These are phyloP conservation scores for Malurus elegans DNA, from an alignment of 2,113 vertebrate genomes.

Conservation along the genomic window DNA sequence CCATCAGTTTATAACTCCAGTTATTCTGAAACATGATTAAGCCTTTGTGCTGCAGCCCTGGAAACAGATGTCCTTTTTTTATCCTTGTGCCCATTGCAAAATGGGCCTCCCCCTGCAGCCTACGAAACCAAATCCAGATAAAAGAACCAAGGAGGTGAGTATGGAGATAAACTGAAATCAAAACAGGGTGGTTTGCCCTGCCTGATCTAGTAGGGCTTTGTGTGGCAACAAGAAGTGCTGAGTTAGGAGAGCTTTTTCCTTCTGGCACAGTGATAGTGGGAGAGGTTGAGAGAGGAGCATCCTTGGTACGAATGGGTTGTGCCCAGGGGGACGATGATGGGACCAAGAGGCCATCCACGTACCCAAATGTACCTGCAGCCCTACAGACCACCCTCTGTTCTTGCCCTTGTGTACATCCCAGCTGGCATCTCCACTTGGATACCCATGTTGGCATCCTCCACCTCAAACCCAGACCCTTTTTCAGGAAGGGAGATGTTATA, in stretches of 20 bases:
- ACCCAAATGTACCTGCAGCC: background rate
- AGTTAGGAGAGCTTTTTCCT: background rate
- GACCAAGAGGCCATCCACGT: background rate
- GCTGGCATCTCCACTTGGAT: background rate
- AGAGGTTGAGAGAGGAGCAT: background rate
- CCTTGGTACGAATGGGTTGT: background rate
- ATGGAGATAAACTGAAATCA: background rate
- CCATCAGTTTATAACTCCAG: background rate
- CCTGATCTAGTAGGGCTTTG: background rate
- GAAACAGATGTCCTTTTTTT: background rate
- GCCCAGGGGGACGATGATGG: background rate
- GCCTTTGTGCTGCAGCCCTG: background rate
- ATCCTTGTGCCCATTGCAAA: background rate
- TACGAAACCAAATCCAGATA: background rate
- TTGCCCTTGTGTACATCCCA: background rate
- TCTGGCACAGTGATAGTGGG: accelerated
- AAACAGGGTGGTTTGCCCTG: background rate
- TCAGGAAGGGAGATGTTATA: background rate
- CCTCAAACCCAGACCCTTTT: background rate
- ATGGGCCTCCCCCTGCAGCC: background rate
- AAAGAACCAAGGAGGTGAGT: background rate
- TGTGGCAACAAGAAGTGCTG: background rate
- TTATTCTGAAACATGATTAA: background rate
- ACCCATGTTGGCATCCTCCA: background rate
- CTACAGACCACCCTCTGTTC: accelerated